phyloP scores from a whole-genome alignment of 2,888 invertebrate species.

The Peribatodes rhomboidaria region DNA sequence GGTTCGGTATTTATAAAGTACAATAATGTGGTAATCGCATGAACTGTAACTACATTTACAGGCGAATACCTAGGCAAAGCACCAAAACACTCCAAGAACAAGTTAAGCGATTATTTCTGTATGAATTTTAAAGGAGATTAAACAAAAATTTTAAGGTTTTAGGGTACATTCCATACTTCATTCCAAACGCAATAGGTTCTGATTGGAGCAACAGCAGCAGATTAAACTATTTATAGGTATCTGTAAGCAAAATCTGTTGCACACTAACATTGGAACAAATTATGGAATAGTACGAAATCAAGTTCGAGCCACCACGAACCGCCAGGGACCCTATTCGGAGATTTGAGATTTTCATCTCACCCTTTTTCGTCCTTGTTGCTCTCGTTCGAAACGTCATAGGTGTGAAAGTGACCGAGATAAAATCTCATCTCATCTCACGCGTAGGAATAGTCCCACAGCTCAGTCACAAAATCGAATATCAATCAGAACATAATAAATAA shows the following conservation, averaged over 20 bases:
- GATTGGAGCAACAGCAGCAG: not conserved
- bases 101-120: conserved; percentile 32
- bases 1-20: conserved; percentile 9
- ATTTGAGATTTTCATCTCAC: too few species aligned
- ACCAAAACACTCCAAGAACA: conserved; percentile 40
- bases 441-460: too few species aligned
- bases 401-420: too few species aligned
- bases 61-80: conserved; percentile 38
- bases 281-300: conserved; percentile 16
- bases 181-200: conserved; percentile 28
- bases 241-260: conserved; percentile 19
- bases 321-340: too few species aligned
- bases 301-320: conserved; percentile 27
- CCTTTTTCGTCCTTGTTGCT: too few species aligned
- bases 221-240: conserved; percentile 12
- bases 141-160: conserved; percentile 28
- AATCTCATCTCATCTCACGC: too few species aligned
- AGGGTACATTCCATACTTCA: conserved; percentile 18
- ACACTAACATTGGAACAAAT: conserved; percentile 19
- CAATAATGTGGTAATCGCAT: conserved; percentile 17
- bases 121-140: conserved; percentile 29
- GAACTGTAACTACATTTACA: conserved; percentile 24
- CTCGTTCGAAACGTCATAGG: too few species aligned
- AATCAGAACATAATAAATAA: conserved; percentile 75
- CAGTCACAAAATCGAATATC: conserved; percentile 55